Conservation (phyloP, 2,797 vertebrate species). For the Rhincodon typus region DNA sequence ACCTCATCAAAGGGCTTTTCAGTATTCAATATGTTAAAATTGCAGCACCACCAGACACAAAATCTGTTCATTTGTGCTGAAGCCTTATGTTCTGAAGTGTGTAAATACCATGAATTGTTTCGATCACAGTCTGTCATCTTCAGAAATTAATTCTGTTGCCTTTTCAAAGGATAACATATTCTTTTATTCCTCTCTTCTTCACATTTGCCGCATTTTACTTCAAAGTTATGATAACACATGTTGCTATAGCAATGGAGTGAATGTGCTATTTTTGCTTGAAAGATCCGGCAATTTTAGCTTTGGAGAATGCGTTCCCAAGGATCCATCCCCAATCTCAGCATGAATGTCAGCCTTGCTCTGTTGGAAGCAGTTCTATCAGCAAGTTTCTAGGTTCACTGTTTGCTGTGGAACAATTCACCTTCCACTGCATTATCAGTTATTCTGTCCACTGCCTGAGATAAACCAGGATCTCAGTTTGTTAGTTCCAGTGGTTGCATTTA, state of each 20-base stretch:
- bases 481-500: neutral
- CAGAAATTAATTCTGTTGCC: conserved; percentile 16
- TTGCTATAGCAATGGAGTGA: conserved; percentile 16
- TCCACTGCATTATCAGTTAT: neutral
- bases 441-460: neutral
- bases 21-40: neutral
- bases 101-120: conserved; percentile 13
- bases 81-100: neutral
- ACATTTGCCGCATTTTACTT: neutral
- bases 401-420: neutral
- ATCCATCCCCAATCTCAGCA: neutral
- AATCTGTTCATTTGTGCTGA: neutral
- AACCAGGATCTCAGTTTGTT: neutral
- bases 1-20: neutral
- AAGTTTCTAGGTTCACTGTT: neutral
- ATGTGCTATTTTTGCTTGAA: neutral
- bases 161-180: neutral
- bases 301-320: neutral
- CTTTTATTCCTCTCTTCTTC: conserved; percentile 9
- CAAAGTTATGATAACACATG: neutral
- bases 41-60: neutral
- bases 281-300: neutral
- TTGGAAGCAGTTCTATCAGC: neutral
- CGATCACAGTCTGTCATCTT: neutral
- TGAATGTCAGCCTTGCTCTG: neutral